Base-by-base conservation (phyloP, 2,113 vertebrate species). In the Ahaetulla prasina region DNA sequence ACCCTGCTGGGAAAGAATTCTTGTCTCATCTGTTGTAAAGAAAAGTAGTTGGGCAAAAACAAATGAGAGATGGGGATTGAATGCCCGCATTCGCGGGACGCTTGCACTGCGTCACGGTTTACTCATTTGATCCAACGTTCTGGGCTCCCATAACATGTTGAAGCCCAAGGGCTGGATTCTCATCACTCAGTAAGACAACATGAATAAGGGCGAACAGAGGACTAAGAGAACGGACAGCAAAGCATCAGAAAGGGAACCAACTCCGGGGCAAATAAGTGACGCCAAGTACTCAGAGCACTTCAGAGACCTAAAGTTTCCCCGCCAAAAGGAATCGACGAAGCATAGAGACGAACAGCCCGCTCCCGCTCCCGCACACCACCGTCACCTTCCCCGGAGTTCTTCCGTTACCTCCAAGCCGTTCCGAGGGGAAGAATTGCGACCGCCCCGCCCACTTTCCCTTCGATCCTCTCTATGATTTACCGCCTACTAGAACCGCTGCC, bases 381-480 rank as follows among this genome's bases (percentile, higher is more conserved):
- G 10, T 1, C 25, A 8, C 47, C 30, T 14, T 22, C 74, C 18
- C 35, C 25, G 7, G 3, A 30, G 30, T 7, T 8, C 49, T 52
- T 87, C 86, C 86, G 14, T 25, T 27, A n/a, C 47, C 49, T 53
- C 30, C 49, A 6, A n/a, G 30, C 49, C 86, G 30, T 30, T 20
- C 47, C 30, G 16, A 50, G 27, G 52, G 1, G 10, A 39, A 27
- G 25, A 57, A 52, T 16, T n/a, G 68, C 3, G 0, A 45, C 2
- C 11, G 7, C 50, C 49, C 25, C 23, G 14, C 90, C 43, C 68
- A 3, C 87, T 30, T 30, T 25, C n/a, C 10, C 49, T 45, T 7
- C 7, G 35, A 18, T 16, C 53, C 1, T 52, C 91, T 93, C 89
- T 90, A 90, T 88, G 85, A 60, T 90, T 39, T 30, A 18, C 89